Base-by-base conservation (phyloP, 2,797 vertebrate species). In the Mus caroli region DNA sequence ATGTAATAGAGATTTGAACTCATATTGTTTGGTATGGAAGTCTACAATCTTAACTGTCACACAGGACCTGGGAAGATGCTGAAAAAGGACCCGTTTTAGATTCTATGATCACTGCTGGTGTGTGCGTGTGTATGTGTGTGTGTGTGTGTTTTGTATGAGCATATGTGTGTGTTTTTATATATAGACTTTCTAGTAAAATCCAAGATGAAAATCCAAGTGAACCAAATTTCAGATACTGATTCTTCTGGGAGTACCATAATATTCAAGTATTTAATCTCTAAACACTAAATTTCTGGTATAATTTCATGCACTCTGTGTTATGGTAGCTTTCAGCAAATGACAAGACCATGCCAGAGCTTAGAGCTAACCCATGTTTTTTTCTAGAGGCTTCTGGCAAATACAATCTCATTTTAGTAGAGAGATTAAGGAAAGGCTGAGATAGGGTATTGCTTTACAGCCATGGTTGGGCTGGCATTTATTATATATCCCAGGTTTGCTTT, bases 1-100 rank as follows among this genome's bases (percentile, higher is more conserved):
- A 82, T 84, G 64, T 88, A 71, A 52, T 50, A 34, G 71, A 92
- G 64, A 78, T 60, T 80, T 94, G 84, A 90, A 31, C 80, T 96
- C 56, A 46, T 24, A 17, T 0, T 69, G 26, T 80, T 96, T 86
- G 88, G 19, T 43, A 84, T 90, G 54, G 56, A 73, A 60, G 40
- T 88, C n/a, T 64, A 2, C 67, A 86, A 22, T 76, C 34, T 92
- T 91, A 86, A 67, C 8, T 40, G 92, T 52, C 28, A 34, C 2
- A 26, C 10, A 89, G 4, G 54, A 46, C 58, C n/a, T 67, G 56
- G 37, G 56, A 79, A 62, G 34, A 88, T 60, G 46, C 19, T 28
- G 71, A 77, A 31, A 46, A n/a, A 22, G 6, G 52, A 17, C 26
- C 28, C 84, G 64, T 67, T 67, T 79, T 91, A 76, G 15, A 52